phyloP scores from a whole-genome alignment of 2,113 vertebrate species.

The Cheirogaleus medius region DNA sequence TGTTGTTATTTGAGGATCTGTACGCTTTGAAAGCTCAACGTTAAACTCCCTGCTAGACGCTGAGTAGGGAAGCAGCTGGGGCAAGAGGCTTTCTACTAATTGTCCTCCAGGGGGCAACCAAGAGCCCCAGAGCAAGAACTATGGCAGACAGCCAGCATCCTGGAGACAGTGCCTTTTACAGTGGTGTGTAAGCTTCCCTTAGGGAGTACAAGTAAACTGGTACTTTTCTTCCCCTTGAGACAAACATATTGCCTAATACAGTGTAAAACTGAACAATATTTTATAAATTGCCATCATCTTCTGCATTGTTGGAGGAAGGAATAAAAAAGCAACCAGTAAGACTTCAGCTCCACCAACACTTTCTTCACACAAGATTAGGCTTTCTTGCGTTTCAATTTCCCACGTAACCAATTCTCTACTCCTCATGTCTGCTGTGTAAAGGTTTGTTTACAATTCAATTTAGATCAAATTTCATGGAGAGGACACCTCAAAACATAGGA shows the following conservation, averaged over 20 bases:
- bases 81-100: background rate
- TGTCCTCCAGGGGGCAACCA: background rate
- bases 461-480: background rate
- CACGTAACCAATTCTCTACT: background rate
- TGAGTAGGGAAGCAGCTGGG: background rate
- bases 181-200: background rate
- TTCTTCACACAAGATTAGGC: constrained; percentile 32
- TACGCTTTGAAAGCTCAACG: background rate
- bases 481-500: background rate
- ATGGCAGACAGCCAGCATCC: no score
- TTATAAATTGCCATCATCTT: constrained; percentile 7
- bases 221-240: constrained; percentile 17
- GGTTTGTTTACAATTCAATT: background rate
- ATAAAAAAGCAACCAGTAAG: background rate
- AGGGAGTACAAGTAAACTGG: background rate
- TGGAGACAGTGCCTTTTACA: background rate
- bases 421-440: background rate
- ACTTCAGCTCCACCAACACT: background rate
- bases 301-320: constrained; percentile 6
- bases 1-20: background rate
- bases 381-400: background rate
- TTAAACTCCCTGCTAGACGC: background rate
- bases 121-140: background rate
- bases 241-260: background rate
- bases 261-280: background rate